Evolutionary conservation across 2,888 invertebrate species (phyloP).

Genomic region (Epistrophe eligans): DNA sequence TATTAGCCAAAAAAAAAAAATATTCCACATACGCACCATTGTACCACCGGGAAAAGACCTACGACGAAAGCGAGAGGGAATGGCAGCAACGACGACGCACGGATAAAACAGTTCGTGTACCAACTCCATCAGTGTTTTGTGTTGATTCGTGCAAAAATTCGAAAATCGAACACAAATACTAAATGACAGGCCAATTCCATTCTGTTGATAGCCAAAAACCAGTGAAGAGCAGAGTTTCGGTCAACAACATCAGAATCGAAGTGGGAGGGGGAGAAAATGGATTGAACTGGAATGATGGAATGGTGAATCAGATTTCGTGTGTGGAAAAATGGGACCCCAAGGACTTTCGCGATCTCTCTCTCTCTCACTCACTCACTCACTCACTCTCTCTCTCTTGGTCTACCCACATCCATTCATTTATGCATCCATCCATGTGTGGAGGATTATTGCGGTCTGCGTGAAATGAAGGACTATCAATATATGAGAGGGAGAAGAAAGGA

Average conservation of each 20-base stretch:
- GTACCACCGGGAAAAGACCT: slow-evolving; percentile 25
- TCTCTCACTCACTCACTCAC: not conserved
- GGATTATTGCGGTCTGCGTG: slow-evolving; percentile 68
- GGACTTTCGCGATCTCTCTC: slow-evolving; percentile 34
- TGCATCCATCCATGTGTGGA: slow-evolving; percentile 40
- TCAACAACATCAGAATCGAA: slow-evolving; percentile 15
- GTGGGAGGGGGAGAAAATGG: not conserved
- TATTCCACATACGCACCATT: slow-evolving; percentile 71
- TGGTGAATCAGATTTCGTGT: slow-evolving; percentile 18
- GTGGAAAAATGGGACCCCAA: slow-evolving; percentile 64
- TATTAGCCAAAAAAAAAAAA: slow-evolving; percentile 54
- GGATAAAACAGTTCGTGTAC: slow-evolving; percentile 47
- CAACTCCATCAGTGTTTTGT: slow-evolving; percentile 56
- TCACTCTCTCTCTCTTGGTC: too few relatives aligned
- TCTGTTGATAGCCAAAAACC: slow-evolving; percentile 62
- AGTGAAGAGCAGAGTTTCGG: slow-evolving; percentile 45
- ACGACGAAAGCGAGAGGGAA: not conserved
- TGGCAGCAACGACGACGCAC: not conserved
- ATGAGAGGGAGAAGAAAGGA: slow-evolving; percentile 19
- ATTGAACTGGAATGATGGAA: not conserved
- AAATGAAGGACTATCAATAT: not conserved
- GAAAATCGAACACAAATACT: slow-evolving; percentile 62
- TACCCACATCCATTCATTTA: not conserved
- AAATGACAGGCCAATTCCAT: slow-evolving; percentile 74
- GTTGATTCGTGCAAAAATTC: slow-evolving; percentile 72